These are phyloP conservation scores for Meiosimyza decipiens DNA, from an alignment of 2,888 invertebrate species.

Conservation along the genomic window DNA sequence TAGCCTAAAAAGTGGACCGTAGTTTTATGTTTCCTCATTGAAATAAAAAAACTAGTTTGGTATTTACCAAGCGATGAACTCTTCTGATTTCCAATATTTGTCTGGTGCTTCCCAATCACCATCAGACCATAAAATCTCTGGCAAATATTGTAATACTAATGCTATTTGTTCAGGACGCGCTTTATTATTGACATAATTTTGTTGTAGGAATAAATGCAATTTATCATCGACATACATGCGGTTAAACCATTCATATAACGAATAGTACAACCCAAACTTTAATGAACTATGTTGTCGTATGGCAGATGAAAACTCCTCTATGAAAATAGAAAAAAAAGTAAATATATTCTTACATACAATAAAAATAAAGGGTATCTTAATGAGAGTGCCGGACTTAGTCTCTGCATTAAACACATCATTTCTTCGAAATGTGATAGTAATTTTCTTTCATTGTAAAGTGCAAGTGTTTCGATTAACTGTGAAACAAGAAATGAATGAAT, in stretches of 20 bases:
- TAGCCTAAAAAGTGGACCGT: constrained; percentile 68
- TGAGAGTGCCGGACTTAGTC: no score
- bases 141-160: constrained; percentile 75
- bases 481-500: no score
- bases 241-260: constrained; percentile 89
- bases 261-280: constrained; percentile 87
- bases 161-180: constrained; percentile 86
- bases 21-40: background rate
- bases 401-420: no score
- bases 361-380: background rate
- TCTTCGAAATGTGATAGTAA: no score
- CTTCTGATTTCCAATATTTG: constrained; percentile 84
- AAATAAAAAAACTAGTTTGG: background rate
- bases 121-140: constrained; percentile 91
- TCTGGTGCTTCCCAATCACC: constrained; percentile 93
- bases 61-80: constrained; percentile 80
- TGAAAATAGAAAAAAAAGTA: constrained; percentile 42
- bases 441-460: no score
- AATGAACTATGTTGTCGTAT: constrained; percentile 73
- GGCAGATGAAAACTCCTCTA: constrained; percentile 75
- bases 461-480: no score
- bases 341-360: background rate
- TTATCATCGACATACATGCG: constrained; percentile 82
- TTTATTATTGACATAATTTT: constrained; percentile 77
- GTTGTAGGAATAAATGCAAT: constrained; percentile 71